Conservation (phyloP, 2,113 vertebrate species). For the Chloropsis hardwickii region DNA sequence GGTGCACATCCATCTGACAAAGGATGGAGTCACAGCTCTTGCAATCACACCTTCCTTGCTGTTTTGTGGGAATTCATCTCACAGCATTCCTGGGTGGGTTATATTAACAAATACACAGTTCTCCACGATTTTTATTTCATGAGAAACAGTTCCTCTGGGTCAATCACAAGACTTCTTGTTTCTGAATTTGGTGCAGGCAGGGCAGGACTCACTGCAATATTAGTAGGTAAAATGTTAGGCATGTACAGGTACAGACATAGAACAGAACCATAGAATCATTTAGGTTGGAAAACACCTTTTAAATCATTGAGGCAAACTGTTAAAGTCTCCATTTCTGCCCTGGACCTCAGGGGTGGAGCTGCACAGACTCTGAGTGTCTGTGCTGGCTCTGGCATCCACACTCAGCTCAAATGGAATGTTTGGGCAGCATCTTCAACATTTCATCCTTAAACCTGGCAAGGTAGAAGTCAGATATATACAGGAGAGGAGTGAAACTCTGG, state of each 20-base stretch:
- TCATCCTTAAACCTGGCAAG: not conserved
- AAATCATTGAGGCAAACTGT: not conserved
- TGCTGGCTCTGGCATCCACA: not conserved
- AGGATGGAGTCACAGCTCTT: not conserved
- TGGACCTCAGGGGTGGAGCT: not conserved
- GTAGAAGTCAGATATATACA: not conserved
- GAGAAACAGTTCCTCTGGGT: not conserved
- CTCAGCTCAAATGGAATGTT: too few species aligned
- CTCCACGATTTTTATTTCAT: not conserved
- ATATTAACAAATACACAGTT: not conserved
- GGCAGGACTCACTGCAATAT: not conserved
- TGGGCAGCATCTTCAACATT: not conserved
- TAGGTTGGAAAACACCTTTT: not conserved
- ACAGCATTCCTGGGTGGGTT: not conserved
- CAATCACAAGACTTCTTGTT: not conserved
- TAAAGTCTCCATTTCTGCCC: not conserved
- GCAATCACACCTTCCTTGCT: not conserved
- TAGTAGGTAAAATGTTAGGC: not conserved
- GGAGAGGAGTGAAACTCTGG: not conserved
- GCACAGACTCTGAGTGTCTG: accelerated
- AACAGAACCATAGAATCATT: not conserved
- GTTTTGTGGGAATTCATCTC: not conserved
- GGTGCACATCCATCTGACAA: not conserved
- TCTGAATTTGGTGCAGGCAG: not conserved
- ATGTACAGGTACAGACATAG: accelerated